Conservation (phyloP, 2,797 vertebrate species). For the Petrocephalus sullivani region DNA sequence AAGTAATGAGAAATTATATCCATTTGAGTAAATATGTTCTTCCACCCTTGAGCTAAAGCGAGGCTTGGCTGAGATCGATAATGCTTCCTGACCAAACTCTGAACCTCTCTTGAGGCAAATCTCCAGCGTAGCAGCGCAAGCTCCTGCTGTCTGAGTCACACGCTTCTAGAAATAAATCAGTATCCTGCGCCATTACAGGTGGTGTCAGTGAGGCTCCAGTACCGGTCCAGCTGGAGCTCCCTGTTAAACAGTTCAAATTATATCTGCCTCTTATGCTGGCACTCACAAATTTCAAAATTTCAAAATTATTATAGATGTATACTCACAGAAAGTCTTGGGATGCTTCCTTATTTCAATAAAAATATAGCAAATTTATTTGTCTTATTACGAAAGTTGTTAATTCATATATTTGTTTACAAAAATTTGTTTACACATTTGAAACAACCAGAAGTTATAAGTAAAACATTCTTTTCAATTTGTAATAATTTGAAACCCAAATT, state of each 20-base stretch:
- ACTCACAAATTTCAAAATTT: background rate
- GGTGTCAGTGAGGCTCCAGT: background rate
- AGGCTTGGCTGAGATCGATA: background rate
- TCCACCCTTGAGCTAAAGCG: background rate
- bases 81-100: slow-evolving; percentile 11
- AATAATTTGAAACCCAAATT: background rate
- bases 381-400: background rate
- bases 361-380: background rate
- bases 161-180: background rate
- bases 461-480: background rate
- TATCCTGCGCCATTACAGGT: background rate
- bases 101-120: slow-evolving; percentile 14
- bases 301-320: background rate
- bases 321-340: background rate
- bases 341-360: background rate
- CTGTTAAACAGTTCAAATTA: background rate
- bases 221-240: background rate
- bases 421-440: background rate
- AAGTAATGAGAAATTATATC: slow-evolving; percentile 18
- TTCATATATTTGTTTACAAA: background rate
- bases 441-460: no score
- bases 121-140: background rate
- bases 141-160: background rate
- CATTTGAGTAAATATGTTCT: slow-evolving; percentile 18
- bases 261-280: background rate